phyloP scores from a whole-genome alignment of 2,113 vertebrate species.

The Micronycteris hirsuta region DNA sequence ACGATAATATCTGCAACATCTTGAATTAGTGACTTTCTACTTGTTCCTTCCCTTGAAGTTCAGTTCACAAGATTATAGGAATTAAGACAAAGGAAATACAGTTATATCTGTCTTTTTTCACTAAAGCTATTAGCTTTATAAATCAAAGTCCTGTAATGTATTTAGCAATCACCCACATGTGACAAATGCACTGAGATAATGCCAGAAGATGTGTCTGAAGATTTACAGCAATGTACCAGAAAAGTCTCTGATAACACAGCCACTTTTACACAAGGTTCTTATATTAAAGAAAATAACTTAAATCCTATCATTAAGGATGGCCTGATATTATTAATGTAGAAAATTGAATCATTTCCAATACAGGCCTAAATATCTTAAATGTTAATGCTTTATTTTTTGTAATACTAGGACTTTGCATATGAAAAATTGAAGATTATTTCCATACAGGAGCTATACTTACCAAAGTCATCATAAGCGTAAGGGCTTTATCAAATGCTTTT shows the following conservation, averaged over 20 bases:
- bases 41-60: constrained; percentile 36
- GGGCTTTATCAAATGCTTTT: constrained; percentile 28
- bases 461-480: constrained; percentile 4
- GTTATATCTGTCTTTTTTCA: constrained; percentile 28
- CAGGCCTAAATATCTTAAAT: not conserved
- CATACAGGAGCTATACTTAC: not conserved
- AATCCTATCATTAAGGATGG: not conserved
- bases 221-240: not conserved
- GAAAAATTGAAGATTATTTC: constrained; percentile 25
- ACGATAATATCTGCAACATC: not conserved
- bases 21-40: not conserved
- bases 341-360: constrained; percentile 1
- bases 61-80: not conserved
- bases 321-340: not conserved
- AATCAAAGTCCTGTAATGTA: not conserved
- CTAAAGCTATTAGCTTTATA: not conserved
- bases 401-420: not conserved
- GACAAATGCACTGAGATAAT: constrained; percentile 1
- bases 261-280: not conserved
- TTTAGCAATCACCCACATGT: not conserved
- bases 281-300: not conserved
- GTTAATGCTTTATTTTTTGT: constrained; percentile 8
- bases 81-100: constrained; percentile 15
- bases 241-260: not conserved
- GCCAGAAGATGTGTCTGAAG: not conserved